Conservation (phyloP, 2,888 invertebrate genomes). For the Mycalesis mineus region DNA sequence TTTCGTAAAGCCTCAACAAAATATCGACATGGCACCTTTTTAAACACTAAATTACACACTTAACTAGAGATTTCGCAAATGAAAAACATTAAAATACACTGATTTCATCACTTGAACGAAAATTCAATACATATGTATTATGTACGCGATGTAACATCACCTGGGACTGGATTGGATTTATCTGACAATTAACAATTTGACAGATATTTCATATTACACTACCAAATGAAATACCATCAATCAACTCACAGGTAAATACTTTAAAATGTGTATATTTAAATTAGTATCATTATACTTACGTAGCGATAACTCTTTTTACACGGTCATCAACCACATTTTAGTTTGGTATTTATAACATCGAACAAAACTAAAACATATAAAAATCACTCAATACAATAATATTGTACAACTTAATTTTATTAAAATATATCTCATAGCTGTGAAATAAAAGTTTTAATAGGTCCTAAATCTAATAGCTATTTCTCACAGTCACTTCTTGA, state of each 20-base stretch:
- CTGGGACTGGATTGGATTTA: conserved; percentile 29
- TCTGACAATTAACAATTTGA: conserved; percentile 39
- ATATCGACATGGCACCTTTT: conserved; percentile 55
- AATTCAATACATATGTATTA: conserved; percentile 34
- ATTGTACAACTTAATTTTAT: conserved; percentile 41
- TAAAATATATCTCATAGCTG: conserved; percentile 39
- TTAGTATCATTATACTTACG: conserved; percentile 68
- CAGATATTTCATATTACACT: conserved; percentile 47
- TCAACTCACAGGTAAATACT: neutral
- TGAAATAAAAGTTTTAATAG: conserved; percentile 42
- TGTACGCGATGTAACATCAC: conserved; percentile 29
- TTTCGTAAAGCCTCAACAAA: conserved; percentile 43
- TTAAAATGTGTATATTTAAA: conserved; percentile 33
- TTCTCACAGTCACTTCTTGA: conserved; percentile 50
- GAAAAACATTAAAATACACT: conserved; percentile 58
- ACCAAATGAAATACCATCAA: conserved; percentile 38
- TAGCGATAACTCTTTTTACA: conserved; percentile 66
- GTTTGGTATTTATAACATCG: conserved; percentile 52
- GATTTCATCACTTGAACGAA: conserved; percentile 47
- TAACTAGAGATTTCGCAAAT: conserved; percentile 51
- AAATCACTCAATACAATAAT: conserved; percentile 41
- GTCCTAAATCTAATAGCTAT: conserved; percentile 50
- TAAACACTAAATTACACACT: conserved; percentile 50
- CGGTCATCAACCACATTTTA: conserved; percentile 75
- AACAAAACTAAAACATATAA: conserved; percentile 43